Evolutionary conservation across 2,888 invertebrate genomes (phyloP).

Genomic region (Melikaiella ostensackeni): DNA sequence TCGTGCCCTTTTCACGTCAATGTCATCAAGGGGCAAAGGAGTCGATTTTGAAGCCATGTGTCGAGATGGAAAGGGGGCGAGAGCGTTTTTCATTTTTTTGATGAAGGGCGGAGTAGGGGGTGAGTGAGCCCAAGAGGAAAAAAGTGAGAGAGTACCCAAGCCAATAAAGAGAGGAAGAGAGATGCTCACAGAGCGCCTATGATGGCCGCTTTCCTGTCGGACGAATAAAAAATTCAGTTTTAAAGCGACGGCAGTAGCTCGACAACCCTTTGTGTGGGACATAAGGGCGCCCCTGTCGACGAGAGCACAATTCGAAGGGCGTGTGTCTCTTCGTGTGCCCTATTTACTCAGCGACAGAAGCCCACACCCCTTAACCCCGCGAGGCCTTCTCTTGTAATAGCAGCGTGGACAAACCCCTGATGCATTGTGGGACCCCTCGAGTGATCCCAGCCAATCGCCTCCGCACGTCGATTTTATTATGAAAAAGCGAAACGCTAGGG

Average conservation of each 20-base stretch:
- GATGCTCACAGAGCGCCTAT: slow-evolving; percentile 55
- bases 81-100: slow-evolving; percentile 15
- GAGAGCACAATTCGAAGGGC: slow-evolving; percentile 74
- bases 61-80: slow-evolving; percentile 43
- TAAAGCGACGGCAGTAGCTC: slow-evolving; percentile 47
- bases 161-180: slow-evolving; percentile 44
- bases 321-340: slow-evolving; percentile 76
- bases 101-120: slow-evolving; percentile 42
- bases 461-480: slow-evolving; percentile 74
- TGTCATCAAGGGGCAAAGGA: slow-evolving; percentile 54
- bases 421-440: slow-evolving; percentile 64
- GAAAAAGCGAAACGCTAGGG: slow-evolving; percentile 69
- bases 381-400: slow-evolving; percentile 53
- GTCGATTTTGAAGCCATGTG: slow-evolving; percentile 50
- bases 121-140: slow-evolving; percentile 50
- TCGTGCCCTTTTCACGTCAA: slow-evolving; percentile 56
- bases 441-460: slow-evolving; percentile 70
- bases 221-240: slow-evolving; percentile 71
- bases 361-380: slow-evolving; percentile 49
- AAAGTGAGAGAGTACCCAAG: slow-evolving; percentile 53
- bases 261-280: slow-evolving; percentile 71
- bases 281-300: slow-evolving; percentile 70
- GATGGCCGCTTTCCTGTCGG: slow-evolving; percentile 75
- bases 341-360: slow-evolving; percentile 75
- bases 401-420: slow-evolving; percentile 69